A percentile compares a stretch with the other conserved stretches of the same genome.
Conservation (phyloP, 2,113 vertebrate species). For the Pionites leucogaster region DNA sequence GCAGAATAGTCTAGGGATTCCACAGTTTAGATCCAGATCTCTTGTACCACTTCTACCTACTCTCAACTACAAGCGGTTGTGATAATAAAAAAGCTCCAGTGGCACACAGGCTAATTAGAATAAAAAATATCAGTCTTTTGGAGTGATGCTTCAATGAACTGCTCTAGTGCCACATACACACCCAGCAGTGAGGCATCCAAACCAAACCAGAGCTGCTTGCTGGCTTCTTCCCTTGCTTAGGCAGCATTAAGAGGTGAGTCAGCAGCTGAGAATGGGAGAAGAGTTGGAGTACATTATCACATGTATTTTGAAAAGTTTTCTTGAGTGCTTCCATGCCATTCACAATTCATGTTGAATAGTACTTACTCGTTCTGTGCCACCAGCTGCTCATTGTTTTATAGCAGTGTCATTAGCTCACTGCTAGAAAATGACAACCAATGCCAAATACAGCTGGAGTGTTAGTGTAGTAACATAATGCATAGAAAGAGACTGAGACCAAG, state of each 20-base stretch:
- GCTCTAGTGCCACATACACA: background rate
- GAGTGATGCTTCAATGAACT: background rate
- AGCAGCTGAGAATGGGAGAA: background rate
- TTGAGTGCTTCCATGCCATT: background rate
- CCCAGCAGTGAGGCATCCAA: background rate
- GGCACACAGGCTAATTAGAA: background rate
- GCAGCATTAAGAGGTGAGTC: background rate
- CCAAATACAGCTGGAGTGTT: background rate
- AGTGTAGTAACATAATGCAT: background rate
- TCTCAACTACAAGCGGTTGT: background rate
- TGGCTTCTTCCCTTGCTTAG: background rate
- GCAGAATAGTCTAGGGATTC: background rate
- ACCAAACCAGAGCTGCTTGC: background rate
- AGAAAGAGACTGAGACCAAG: background rate
- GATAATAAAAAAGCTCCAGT: background rate
- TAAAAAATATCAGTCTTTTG: background rate
- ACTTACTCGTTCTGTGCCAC: background rate
- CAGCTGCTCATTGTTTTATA: constrained; percentile 34
- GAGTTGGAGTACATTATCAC: background rate
- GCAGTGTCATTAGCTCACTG: background rate
- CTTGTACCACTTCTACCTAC: background rate
- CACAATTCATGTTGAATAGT: constrained; percentile 21
- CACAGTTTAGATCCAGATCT: background rate
- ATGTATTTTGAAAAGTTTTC: background rate
- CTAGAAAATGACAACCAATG: background rate